These are phyloP conservation scores for Apodemia mormo DNA, from an alignment of 2,888 invertebrate genomes.

Conservation along the genomic window DNA sequence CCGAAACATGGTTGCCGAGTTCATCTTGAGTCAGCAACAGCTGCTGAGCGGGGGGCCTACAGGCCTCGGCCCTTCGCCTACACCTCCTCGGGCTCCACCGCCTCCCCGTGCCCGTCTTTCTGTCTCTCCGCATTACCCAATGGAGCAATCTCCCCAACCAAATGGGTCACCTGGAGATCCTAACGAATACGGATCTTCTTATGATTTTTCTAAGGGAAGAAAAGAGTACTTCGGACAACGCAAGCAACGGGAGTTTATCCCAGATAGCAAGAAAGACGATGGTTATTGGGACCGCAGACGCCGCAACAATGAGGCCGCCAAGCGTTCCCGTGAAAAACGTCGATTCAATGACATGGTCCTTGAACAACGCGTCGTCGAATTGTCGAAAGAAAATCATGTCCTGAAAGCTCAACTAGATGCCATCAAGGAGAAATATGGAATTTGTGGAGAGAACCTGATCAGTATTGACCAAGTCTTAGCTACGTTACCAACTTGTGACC, in stretches of 20 bases:
- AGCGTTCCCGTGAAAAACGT: constrained; percentile 97
- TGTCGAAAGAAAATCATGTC: constrained; percentile 97
- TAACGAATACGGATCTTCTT: constrained; percentile 74
- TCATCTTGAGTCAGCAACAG: constrained; percentile 88
- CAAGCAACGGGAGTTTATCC: constrained; percentile 97
- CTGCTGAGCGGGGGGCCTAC: constrained; percentile 65
- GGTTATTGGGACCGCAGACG: constrained; percentile 98
- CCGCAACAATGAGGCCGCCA: constrained; percentile 98
- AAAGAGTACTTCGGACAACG: constrained; percentile 94
- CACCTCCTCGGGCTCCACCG: constrained; percentile 59
- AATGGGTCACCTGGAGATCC: constrained; percentile 53
- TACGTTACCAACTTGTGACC: constrained; percentile 91
- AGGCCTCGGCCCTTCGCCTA: constrained; percentile 63
- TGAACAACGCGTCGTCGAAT: constrained; percentile 95
- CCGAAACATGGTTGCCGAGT: constrained; percentile 94
- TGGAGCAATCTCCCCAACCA: constrained; percentile 72
- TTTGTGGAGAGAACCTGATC: constrained; percentile 92
- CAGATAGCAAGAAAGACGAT: constrained; percentile 97
- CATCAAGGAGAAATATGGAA: constrained; percentile 95
- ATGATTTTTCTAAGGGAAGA: constrained; percentile 84
- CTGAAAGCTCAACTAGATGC: constrained; percentile 95
- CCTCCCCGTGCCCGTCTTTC: constrained; percentile 65
- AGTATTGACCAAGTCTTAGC: constrained; percentile 95
- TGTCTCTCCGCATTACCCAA: constrained; percentile 68
- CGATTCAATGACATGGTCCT: constrained; percentile 98